Conservation (phyloP, 2,797 vertebrate genomes). For the Characodon lateralis region DNA sequence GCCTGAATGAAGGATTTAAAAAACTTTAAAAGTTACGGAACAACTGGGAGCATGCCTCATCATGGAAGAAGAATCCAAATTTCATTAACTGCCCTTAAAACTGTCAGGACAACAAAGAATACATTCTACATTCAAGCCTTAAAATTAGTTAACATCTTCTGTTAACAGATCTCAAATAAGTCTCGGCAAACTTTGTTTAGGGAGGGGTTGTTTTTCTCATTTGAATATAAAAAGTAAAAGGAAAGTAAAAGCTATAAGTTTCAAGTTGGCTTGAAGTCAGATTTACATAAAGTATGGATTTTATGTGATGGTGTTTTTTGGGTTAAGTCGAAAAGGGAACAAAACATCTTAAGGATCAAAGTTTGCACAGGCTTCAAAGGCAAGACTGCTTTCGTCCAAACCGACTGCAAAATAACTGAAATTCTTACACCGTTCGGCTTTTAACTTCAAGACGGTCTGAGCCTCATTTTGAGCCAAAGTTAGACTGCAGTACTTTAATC, state of each 20-base stretch:
- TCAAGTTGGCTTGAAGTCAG: constrained; percentile 31
- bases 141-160: not conserved
- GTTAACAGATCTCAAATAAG: not conserved
- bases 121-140: not conserved
- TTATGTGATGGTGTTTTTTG: constrained; percentile 27
- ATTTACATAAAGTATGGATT: constrained; percentile 8
- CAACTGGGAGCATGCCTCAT: too few species aligned
- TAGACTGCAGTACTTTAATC: constrained; percentile 51
- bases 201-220: not conserved
- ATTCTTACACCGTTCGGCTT: constrained; percentile 37
- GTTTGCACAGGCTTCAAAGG: constrained; percentile 48
- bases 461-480: constrained; percentile 33
- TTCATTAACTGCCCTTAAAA: not conserved
- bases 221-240: not conserved
- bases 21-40: too few species aligned
- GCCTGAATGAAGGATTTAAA: too few species aligned
- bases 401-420: constrained; percentile 43
- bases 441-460: constrained; percentile 34
- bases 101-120: not conserved
- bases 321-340: constrained; percentile 43
- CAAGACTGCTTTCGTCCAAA: constrained; percentile 35
- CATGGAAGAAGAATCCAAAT: too few species aligned
- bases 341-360: constrained; percentile 51
- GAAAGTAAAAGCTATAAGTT: constrained; percentile 2
- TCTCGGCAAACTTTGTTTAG: not conserved